Evolutionary conservation across 1,140 invertebrate genomes (phyloP), one percentile per base, ranked within the genome.

Genomic region (Anoplolepis gracilipes): DNA sequence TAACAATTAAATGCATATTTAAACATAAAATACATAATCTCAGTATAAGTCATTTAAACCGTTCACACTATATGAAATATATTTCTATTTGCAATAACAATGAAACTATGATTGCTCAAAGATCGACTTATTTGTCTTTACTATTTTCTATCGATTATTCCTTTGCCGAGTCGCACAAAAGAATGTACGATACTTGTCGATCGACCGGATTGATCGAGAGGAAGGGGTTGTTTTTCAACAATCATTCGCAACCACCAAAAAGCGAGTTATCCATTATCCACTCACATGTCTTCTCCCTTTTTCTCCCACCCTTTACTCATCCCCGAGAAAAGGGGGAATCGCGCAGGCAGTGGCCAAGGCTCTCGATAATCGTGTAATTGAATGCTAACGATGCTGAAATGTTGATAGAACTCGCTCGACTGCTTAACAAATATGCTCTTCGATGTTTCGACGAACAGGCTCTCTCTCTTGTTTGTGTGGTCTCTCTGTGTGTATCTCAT

Each of bases 331-430:
- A 42, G 10, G 57, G 53, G 53, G 46, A 36, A 87, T 91, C 72
- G 53, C 39, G 78, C 67, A 72, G 75, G 53, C 64, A 49, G 87
- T 86, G 13, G 46, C 62, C 69, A 79, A 91, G 86, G 64, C 84
- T 69, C 86, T 88, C 69, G 78, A 90, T 92, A 92, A 92, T 92
- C 90, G 88, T 86, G 86, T 92, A 92, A 92, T 92, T 92, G 91
- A 91, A 92, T 88, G 90, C 86, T 89, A 91, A 91, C 88, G 90
- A 89, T 90, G 76, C 88, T 76, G 88, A 92, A 92, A 91, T 90
- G 90, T 92, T 91, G 88, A 79, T 84, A 87, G 85, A 87, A 88
- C 84, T 89, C 88, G 84, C 87, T 90, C 88, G 87, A 92, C 86
- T 88, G 87, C 67, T 92, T 87, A 69, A 90, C 89, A 91, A 92